Evolutionary conservation across 2,888 invertebrate species (phyloP), one percentile per base, ranked within the genome.

Genomic region (Eupithecia exiguata): DNA sequence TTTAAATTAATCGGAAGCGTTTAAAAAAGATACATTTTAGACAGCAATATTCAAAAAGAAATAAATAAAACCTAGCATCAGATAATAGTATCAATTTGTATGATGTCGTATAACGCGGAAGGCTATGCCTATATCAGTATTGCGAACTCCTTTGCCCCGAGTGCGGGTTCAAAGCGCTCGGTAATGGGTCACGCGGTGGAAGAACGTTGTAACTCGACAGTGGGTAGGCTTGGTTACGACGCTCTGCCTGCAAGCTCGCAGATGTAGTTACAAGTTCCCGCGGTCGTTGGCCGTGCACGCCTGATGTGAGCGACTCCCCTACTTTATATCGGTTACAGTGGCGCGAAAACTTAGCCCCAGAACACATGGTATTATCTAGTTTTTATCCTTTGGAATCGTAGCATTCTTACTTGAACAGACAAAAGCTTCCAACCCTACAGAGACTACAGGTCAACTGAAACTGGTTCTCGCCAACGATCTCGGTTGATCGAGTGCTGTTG

Each of bases 231-330:
- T 80, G 86, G 87, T 92, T 92, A 88, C 85, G 90, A 77, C 89
- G 82, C 88, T 92, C 77, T 81, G 84, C 77, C 82, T 80, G 81
- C 80, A 84, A 82, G 84, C 82, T 81, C 84, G 84, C 87, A 87
- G 90, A 93, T 92, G 92, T 94, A 93, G 93, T 94, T 92, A 92
- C 93, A 94, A 94, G 94, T 93, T 94, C 94, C 88, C 90, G 90
- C 93, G 94, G 94, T 94, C 94, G 92, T 91, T 93, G 94, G 87
- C 93, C 93, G 92, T 53, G 53, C 21, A 21, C 53, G 53, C 53
- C 84, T 82, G 84, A 91, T 91, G 91, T 90, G 91, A 88, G 84
- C 89, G 89, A 87, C 89, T 92, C 90, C 91, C 91, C 90, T 91
- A 78, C 76, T 69, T 70, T 80, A 91, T 90, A 90, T 92, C 89